These are phyloP conservation scores for Catalaphyllia jardinei DNA, from an alignment of 64 coral and sea anemone genomes.

Conservation along the genomic window DNA sequence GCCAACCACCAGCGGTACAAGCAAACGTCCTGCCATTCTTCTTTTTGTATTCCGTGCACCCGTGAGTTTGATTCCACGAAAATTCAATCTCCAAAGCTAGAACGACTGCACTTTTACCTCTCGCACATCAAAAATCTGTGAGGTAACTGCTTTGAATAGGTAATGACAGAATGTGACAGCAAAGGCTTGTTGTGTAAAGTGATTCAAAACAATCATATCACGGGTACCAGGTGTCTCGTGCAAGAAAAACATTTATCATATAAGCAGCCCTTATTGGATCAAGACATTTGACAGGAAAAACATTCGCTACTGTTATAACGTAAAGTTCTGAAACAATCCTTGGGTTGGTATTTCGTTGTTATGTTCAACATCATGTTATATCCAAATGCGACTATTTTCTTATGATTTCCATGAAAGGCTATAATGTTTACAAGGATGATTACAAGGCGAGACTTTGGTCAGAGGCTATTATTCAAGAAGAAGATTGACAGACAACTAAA, in stretches of 20 bases:
- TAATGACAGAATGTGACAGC: conserved; percentile 21
- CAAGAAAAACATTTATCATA: neutral
- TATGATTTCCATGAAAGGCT: neutral
- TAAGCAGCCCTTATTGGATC: neutral
- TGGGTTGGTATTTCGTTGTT: neutral
- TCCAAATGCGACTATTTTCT: conserved; percentile 11
- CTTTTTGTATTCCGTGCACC: too few relatives aligned
- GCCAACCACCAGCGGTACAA: neutral
- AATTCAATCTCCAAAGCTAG: neutral
- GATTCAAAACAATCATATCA: conserved; percentile 30
- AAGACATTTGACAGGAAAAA: neutral
- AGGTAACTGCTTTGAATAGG: conserved; percentile 42
- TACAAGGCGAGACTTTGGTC: neutral
- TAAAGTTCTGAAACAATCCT: neutral
- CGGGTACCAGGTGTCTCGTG: conserved; percentile 12
- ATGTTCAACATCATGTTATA: neutral
- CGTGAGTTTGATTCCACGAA: neutral
- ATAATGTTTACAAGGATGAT: neutral
- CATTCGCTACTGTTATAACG: neutral
- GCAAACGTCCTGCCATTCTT: neutral
- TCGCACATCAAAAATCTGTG: neutral
- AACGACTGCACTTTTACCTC: neutral
- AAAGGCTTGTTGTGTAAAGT: conserved; percentile 18
- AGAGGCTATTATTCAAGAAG: neutral
- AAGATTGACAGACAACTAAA: neutral